These are phyloP conservation scores for Terebella lapidaria DNA, from an alignment of 2,888 invertebrate species.

Conservation along the genomic window DNA sequence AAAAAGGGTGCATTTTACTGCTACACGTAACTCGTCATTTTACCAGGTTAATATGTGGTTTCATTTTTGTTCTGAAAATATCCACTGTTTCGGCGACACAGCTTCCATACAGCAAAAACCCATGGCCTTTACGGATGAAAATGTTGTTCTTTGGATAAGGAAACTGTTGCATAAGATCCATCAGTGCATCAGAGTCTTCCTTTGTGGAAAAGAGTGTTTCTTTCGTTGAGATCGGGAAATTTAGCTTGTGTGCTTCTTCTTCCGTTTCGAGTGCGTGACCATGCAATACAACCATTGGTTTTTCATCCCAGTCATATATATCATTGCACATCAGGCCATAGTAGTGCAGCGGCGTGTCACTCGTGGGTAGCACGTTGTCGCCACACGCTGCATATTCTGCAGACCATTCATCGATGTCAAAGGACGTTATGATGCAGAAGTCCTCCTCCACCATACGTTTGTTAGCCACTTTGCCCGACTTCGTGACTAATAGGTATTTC, in stretches of 20 bases:
- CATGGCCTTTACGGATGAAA: conserved; percentile 21
- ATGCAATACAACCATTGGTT: conserved; percentile 16
- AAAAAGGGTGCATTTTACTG: too few relatives aligned
- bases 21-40: too few relatives aligned
- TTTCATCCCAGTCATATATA: conserved; percentile 6
- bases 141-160: conserved; percentile 17
- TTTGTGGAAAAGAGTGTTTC: conserved; percentile 23
- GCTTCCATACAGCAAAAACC: conserved; percentile 17
- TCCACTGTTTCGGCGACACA: too few relatives aligned
- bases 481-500: conserved; percentile 18
- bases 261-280: conserved; percentile 22
- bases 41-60: too few relatives aligned
- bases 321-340: conserved; percentile 2
- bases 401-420: conserved; percentile 15
- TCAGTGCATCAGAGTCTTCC: conserved; percentile 19
- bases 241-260: conserved; percentile 12
- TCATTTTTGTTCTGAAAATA: too few relatives aligned
- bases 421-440: conserved; percentile 18
- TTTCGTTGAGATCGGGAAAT: conserved; percentile 17
- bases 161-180: conserved; percentile 11
- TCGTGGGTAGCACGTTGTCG: conserved; percentile 16
- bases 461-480: conserved; percentile 19
- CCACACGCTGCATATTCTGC: conserved; percentile 9
- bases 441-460: conserved; percentile 10
- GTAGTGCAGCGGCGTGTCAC: conserved; percentile 24